Percentiles rank a stretch among this genome's conserved stretches.
Conservation (phyloP, 37 sponge, comb jelly and placozoan species). For the Diacarnus erythraeanus region DNA sequence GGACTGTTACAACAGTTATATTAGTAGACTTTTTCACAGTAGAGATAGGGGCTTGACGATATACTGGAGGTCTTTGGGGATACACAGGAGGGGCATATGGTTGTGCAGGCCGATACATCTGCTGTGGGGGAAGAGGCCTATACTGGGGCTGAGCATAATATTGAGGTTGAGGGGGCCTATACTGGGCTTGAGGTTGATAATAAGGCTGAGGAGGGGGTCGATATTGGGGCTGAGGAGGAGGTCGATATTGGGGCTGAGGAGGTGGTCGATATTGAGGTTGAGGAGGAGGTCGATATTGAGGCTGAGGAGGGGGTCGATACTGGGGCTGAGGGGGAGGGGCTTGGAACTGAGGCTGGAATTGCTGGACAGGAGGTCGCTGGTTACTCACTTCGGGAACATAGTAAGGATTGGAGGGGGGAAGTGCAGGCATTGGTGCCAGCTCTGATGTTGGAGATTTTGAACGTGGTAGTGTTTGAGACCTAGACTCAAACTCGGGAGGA, state of each 20-base stretch:
- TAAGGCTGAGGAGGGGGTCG: neutral
- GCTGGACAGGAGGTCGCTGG: neutral
- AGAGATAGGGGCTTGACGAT: neutral
- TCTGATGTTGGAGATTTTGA: neutral
- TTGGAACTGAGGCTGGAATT: neutral
- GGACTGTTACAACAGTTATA: neutral
- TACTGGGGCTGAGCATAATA: neutral
- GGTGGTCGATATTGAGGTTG: conserved; percentile 17
- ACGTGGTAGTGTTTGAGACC: neutral
- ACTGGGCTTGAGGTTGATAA: neutral
- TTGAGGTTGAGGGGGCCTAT: conserved; percentile 8
- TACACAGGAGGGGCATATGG: neutral
- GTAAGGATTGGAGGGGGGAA: neutral
- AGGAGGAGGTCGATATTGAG: conserved; percentile 12
- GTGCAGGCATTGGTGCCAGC: neutral
- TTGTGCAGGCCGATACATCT: neutral
- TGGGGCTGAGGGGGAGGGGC: conserved; percentile 1
- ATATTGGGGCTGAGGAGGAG: conserved; percentile 12
- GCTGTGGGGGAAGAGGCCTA: neutral
- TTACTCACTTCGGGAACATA: neutral
- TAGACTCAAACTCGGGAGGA: neutral
- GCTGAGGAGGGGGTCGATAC: neutral
- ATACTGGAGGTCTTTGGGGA: neutral
- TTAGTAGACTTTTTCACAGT: neutral
- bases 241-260: conserved; percentile 15